Evolutionary conservation across 2,797 vertebrate genomes (phyloP).

Genomic region (Sebastes taczanowskii): DNA sequence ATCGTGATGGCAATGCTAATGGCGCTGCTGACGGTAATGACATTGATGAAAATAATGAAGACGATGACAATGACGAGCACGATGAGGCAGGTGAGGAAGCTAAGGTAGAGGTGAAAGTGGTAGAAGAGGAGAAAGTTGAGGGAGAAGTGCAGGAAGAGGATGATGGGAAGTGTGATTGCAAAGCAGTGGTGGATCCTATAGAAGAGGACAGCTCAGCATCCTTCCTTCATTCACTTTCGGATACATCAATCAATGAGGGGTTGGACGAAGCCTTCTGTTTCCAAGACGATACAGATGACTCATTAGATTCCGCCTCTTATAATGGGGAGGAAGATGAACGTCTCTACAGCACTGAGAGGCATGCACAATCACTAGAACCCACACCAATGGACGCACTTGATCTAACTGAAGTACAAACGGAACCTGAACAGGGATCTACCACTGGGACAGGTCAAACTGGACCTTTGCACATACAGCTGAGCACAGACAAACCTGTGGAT

Average conservation of each 20-base stretch:
- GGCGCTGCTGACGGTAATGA: conserved; percentile 34
- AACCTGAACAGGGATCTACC: conserved; percentile 26
- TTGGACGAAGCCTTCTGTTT: conserved; percentile 94
- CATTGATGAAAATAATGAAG: conserved; percentile 47
- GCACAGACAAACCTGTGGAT: conserved; percentile 40
- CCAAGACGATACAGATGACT: conserved; percentile 91
- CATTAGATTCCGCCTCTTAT: conserved; percentile 92
- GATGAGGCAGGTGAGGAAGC: conserved; percentile 65
- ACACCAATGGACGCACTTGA: conserved; percentile 33
- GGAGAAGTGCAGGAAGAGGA: conserved; percentile 44
- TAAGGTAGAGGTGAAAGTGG: conserved; percentile 74
- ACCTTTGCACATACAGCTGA: conserved; percentile 51
- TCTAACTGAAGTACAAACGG: conserved; percentile 28
- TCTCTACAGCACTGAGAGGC: conserved; percentile 89
- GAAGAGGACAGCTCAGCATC: conserved; percentile 92
- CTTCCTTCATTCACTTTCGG: conserved; percentile 93
- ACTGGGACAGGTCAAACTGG: conserved; percentile 76
- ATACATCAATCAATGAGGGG: conserved; percentile 93
- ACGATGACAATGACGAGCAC: conserved; percentile 36
- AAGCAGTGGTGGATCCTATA: conserved; percentile 72
- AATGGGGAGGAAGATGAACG: conserved; percentile 90
- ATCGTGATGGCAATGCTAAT: conserved; percentile 36
- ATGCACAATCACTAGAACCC: conserved; percentile 80
- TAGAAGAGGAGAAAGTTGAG: conserved; percentile 59
- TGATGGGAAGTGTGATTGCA: conserved; percentile 65